Conservation (phyloP, 2,797 vertebrate species). For the Cryptoprocta ferox region DNA sequence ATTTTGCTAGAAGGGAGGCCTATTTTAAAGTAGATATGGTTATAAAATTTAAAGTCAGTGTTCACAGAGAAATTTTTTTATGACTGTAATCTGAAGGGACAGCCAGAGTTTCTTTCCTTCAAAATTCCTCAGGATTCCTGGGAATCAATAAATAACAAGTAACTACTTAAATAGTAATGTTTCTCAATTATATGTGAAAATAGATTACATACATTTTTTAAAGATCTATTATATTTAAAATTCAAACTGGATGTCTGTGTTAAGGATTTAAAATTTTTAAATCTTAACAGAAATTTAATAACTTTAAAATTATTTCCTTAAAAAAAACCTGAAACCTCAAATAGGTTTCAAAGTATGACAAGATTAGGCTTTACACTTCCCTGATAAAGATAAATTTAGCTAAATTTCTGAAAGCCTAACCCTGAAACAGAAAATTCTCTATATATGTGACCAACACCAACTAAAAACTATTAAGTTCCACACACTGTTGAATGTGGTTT, state of each 20-base stretch:
- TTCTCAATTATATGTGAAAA: background rate
- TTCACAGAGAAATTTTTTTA: background rate
- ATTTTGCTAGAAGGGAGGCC: background rate
- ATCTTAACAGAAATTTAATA: background rate
- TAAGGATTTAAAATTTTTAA: background rate
- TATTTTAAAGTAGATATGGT: background rate
- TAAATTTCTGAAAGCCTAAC: background rate
- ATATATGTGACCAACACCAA: background rate
- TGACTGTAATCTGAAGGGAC: background rate
- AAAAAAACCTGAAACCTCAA: background rate
- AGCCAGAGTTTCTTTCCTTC: background rate
- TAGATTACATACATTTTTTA: background rate
- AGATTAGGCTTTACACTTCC: background rate
- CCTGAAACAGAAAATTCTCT: slow-evolving; percentile 6
- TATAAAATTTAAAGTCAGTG: background rate
- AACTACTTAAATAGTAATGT: background rate
- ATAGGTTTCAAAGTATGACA: background rate
- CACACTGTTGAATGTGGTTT: background rate
- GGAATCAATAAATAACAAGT: background rate
- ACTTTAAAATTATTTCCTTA: background rate
- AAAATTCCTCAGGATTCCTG: background rate
- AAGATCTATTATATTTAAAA: background rate
- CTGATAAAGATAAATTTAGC: background rate
- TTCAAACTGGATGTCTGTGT: background rate
- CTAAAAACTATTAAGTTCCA: background rate